phyloP scores from a whole-genome alignment of 2,113 vertebrate genomes.

The Poeciliopsis retropinna region DNA sequence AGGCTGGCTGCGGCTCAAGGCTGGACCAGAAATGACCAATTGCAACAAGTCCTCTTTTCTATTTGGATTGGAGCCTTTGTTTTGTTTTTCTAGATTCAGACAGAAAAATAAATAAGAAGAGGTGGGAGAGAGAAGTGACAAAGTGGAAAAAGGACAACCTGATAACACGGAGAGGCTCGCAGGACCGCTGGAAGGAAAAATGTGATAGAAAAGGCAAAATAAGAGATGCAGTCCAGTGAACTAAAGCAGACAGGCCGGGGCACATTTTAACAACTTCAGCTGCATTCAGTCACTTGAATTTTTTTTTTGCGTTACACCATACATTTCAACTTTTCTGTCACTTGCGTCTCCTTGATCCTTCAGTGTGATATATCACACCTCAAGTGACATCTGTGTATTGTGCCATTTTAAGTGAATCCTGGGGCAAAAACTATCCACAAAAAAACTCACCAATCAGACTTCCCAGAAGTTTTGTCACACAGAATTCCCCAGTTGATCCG shows the following conservation, averaged over 20 bases:
- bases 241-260: constrained; percentile 48
- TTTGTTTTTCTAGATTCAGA: background rate
- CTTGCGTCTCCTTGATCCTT: constrained; percentile 26
- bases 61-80: background rate
- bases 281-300: constrained; percentile 36
- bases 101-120: constrained; percentile 30
- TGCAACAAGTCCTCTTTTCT: constrained; percentile 39
- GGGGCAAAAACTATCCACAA: constrained; percentile 8
- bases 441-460: background rate
- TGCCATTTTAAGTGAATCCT: constrained; percentile 27
- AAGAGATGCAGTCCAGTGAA: constrained; percentile 55
- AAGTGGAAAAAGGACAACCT: constrained; percentile 27
- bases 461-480: background rate
- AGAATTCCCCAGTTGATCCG: constrained; percentile 26
- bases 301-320: constrained; percentile 36
- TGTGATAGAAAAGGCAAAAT: constrained; percentile 58
- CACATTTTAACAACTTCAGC: constrained; percentile 57
- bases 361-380: constrained; percentile 55
- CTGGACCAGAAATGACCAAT: constrained; percentile 27
- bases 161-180: constrained; percentile 37
- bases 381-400: constrained; percentile 23
- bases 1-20: constrained; percentile 8
- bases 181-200: constrained; percentile 27
- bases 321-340: constrained; percentile 45
- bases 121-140: constrained; percentile 22